Evolutionary conservation across 2,113 vertebrate genomes (phyloP), one percentile per base, ranked within the genome.

Genomic region (Progne subis): DNA sequence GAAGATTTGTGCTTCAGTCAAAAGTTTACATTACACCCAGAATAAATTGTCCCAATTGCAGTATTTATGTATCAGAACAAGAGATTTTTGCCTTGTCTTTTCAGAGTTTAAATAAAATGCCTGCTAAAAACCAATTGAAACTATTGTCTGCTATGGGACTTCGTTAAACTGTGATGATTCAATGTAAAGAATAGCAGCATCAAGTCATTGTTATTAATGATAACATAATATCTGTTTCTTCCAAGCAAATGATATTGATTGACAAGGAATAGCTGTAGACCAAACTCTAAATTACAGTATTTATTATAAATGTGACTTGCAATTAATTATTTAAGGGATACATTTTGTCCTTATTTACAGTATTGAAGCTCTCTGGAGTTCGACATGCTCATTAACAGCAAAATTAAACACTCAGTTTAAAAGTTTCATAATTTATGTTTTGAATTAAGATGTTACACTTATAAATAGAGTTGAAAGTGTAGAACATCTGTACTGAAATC

Each of bases 271-370:
- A 94, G 31, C 61, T 94, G 64, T 67, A 95, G 50, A 97, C 11
- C 39, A 81, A 92, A 88, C 25, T 93, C 93, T 79, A 89, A 89
- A 96, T 95, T 96, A 64, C 31, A 67, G 55, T 79, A 92, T 91
- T 97, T 94, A 91, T 92, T 95, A 95, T 92, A 76, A 69, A 79
- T 89, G n/a, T 81, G 77, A 79, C 56, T 92, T 89, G 21, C 9
- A 82, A 78, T 95, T 94, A 94, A 93, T 92, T 94, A 88, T 93
- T 95, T 90, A 88, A 91, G 34, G 18, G 8, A 32, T 85, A 82
- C 25, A 56, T 95, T 93, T 94, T 94, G 34, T 74, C 59, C 47
- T 95, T 18, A 18, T 94, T 96, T 95, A 74, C 31, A 59, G 20
- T 85, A 92, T 47, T 90, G 67, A 95, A 95, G 24, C 79, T 92